Conservation (phyloP, 2,888 invertebrate species). For the Carabus problematicus region DNA sequence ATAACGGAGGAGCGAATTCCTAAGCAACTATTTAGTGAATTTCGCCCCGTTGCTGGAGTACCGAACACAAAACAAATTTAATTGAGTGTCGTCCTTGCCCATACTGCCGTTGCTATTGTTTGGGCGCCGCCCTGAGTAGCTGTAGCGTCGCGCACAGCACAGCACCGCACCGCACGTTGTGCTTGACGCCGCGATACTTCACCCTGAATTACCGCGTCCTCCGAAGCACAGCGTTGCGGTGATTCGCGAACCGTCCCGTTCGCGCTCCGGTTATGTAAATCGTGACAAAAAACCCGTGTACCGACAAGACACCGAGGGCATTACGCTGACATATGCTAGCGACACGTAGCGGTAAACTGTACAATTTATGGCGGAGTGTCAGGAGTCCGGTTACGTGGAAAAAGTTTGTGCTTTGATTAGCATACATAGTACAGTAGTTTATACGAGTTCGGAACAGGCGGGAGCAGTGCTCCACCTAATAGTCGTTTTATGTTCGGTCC, state of each 20-base stretch:
- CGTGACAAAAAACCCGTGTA: constrained; percentile 51
- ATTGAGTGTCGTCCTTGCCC: constrained; percentile 26
- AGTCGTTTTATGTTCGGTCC: constrained; percentile 37
- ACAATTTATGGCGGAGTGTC: constrained; percentile 53
- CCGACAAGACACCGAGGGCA: constrained; percentile 50
- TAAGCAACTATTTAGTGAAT: constrained; percentile 36
- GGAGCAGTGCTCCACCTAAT: constrained; percentile 35
- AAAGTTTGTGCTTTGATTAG: constrained; percentile 54
- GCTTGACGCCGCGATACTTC: constrained; percentile 28
- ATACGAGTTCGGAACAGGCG: constrained; percentile 47
- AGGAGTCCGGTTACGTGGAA: constrained; percentile 49
- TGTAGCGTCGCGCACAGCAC: constrained; percentile 22
- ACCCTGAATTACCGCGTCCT: constrained; percentile 33
- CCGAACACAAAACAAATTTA: constrained; percentile 34
- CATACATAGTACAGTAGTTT: constrained; percentile 55
- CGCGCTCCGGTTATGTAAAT: constrained; percentile 49
- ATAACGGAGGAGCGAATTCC: constrained; percentile 34
- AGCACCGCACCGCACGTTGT: constrained; percentile 11
- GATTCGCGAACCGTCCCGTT: constrained; percentile 33
- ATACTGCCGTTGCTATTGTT: constrained; percentile 18
- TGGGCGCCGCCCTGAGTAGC: constrained; percentile 1
- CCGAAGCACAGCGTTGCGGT: constrained; percentile 24
- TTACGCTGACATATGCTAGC: constrained; percentile 52
- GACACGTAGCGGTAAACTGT: constrained; percentile 53
- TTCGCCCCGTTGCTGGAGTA: constrained; percentile 8